Base-by-base conservation (phyloP, 1,140 invertebrate species). In the Mactra quadrangularis region DNA sequence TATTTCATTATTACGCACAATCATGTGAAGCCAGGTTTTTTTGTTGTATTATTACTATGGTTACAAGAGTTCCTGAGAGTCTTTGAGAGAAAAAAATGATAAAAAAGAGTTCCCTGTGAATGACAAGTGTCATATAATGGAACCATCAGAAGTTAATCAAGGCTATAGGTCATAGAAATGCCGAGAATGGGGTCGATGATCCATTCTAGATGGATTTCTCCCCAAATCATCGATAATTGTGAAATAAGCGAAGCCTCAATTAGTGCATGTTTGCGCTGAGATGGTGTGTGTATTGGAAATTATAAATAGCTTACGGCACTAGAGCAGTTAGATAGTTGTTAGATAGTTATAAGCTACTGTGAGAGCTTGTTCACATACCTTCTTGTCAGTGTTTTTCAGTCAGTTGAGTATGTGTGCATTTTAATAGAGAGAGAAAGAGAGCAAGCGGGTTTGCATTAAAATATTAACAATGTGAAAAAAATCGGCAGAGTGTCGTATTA, bases 151-250 rank as follows among this genome's bases (percentile, higher is more conserved):
- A 59, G 76, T 35, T 66, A 78, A 66, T 78, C 45, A 68, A 78
- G 76, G 76, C 64, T 50, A 60, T 47, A 68, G 76, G 62, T 78
- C 50, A 22, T 15, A n/a, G 11, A 62, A 55, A 45, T 38, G 47
- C 3, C 19, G 57, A 55, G 45, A 47, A 29, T n/a, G 60, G 31
- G 76, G 76, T 78, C 76, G 76, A 38, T 78, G 76, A 82, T 71
- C 78, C 78, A 41, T 41, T 25, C 31, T 41, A 27, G 66, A 82
- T 71, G 68, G 78, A 71, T 82, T 62, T 72, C 57, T 53, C 68
- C 78, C 27, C 64, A 60, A 38, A 72, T 82, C 78, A 82, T 82
- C 78, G 59, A 82, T 82, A 82, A 82, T 82, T 71, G 76, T 78
- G 76, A 78, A 78, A 78, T 78, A 78, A 78, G 76, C 64, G 45